These are phyloP conservation scores for cat (Felis catus) DNA, from an alignment of 2,113 vertebrate species.

Conservation along the genomic window F.catus_Fca126_mat1.0 CM031414.1:126910001-126910500, in stretches of 20 bases:
- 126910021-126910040: neutral
- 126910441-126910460: neutral
- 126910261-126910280: rapidly evolving
- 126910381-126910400: neutral
- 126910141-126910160: neutral
- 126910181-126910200: too few species aligned
- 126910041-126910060: neutral
- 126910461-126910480: neutral
- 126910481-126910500: neutral
- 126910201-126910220: neutral
- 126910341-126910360: neutral
- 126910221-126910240: neutral
- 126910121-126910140: neutral
- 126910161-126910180: neutral
- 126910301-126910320: too few species aligned
- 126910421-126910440: neutral
- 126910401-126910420: neutral
- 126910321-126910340: neutral
- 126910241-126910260: neutral
- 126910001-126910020: neutral
- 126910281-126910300: neutral
- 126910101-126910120: neutral
- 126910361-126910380: neutral
- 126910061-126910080: neutral
- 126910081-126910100: neutral